Percentiles rank a stretch among this genome's conserved stretches.
Conservation (phyloP, 2,888 invertebrate genomes). For the Nysson spinosus region DNA sequence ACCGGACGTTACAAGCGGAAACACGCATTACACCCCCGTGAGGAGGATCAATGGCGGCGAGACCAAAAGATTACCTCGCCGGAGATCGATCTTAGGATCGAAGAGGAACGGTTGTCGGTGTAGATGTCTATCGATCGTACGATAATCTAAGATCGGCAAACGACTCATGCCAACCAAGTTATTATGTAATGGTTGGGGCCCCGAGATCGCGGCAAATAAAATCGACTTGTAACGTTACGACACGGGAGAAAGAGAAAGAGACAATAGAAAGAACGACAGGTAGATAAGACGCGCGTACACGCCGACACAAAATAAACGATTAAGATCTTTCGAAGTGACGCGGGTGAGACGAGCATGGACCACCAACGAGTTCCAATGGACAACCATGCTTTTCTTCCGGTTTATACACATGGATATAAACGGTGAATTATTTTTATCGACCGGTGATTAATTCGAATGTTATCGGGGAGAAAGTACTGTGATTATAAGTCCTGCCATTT, state of each 20-base stretch:
- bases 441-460: no score
- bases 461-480: no score
- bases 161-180: constrained; percentile 49
- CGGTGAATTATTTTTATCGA: no score
- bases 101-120: constrained; percentile 56
- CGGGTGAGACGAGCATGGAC: constrained; percentile 56
- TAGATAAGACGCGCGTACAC: constrained; percentile 51
- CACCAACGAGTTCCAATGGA: constrained; percentile 60
- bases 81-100: constrained; percentile 1
- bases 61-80: constrained; percentile 46
- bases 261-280: constrained; percentile 59
- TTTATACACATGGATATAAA: no score
- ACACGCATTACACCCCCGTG: constrained; percentile 15
- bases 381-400: constrained; percentile 36
- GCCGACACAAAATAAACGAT: constrained; percentile 66
- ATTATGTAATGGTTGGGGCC: constrained; percentile 64
- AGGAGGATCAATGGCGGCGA: constrained; percentile 44
- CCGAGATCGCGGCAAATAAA: constrained; percentile 56
- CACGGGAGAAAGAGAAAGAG: constrained; percentile 26
- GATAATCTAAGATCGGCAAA: constrained; percentile 59
- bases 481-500: no score
- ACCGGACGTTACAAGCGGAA: constrained; percentile 31
- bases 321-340: constrained; percentile 65
- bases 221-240: constrained; percentile 61
- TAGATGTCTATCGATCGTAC: constrained; percentile 55